These are phyloP conservation scores for Phoenicopterus ruber DNA, from an alignment of 2,113 vertebrate genomes.

Conservation along the genomic window DNA sequence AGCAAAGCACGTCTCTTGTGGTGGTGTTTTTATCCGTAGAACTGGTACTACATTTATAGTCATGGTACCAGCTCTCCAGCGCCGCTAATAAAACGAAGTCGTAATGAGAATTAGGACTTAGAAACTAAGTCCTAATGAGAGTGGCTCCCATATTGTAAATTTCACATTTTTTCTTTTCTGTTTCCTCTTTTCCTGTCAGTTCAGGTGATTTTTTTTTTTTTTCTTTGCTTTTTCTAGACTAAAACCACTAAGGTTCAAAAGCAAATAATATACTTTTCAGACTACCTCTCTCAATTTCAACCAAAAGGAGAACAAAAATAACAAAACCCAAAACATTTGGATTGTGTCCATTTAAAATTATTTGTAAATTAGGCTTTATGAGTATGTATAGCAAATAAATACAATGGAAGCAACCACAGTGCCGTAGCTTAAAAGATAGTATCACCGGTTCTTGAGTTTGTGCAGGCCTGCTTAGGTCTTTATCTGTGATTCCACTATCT, in stretches of 20 bases:
- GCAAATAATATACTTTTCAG: background rate
- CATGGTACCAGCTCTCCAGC: background rate
- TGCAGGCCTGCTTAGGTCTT: conserved; percentile 46
- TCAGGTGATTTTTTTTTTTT: background rate
- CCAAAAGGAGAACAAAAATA: background rate
- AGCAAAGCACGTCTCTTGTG: background rate
- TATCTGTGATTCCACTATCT: conserved; percentile 35
- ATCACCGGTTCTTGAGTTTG: conserved; percentile 59
- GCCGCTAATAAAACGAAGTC: background rate
- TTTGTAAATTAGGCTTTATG: background rate
- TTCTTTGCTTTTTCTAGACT: background rate
- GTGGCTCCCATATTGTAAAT: background rate
- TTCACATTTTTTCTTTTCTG: background rate
- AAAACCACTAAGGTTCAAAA: background rate
- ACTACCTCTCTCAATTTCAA: background rate
- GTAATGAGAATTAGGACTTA: too few species aligned
- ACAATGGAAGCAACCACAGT: background rate
- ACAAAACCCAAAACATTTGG: background rate
- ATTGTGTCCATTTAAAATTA: background rate
- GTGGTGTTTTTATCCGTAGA: background rate
- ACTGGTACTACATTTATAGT: background rate
- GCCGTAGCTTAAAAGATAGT: conserved; percentile 32
- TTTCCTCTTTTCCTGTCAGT: background rate
- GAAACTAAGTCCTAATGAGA: too few species aligned
- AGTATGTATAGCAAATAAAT: background rate